Conservation (phyloP, 2,113 vertebrate species). For the Ellobius talpinus region DNA sequence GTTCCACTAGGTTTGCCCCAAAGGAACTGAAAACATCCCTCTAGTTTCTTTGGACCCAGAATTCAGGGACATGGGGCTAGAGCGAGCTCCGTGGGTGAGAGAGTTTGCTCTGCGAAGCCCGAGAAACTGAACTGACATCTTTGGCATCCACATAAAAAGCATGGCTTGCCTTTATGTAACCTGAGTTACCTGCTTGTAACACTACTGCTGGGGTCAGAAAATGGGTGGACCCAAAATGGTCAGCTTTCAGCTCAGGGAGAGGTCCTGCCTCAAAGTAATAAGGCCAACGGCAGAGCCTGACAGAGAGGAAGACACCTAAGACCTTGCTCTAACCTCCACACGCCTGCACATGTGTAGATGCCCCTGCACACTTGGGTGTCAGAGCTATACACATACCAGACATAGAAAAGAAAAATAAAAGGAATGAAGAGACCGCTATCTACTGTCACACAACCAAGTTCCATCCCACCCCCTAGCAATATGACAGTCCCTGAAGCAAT, state of each 20-base stretch:
- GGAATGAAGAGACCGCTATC: too few species aligned
- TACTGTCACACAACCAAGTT: not conserved
- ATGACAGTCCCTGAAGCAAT: not conserved
- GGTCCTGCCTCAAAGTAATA: not conserved
- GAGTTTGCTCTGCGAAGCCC: not conserved
- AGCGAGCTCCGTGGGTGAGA: not conserved
- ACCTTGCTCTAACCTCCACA: not conserved
- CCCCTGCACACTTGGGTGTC: not conserved
- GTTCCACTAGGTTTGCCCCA: slow-evolving; percentile 39
- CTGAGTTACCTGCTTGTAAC: not conserved
- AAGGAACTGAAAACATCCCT: rapidly evolving
- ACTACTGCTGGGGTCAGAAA: not conserved
- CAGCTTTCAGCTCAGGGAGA: not conserved
- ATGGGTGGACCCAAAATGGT: not conserved
- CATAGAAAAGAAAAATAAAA: not conserved
- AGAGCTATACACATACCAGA: not conserved
- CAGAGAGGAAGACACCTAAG: not conserved
- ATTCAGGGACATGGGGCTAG: not conserved
- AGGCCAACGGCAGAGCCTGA: too few species aligned
- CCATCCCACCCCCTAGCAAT: not conserved
- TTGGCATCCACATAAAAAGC: not conserved
- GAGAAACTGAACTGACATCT: not conserved
- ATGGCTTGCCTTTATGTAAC: too few species aligned
- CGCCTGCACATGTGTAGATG: not conserved
- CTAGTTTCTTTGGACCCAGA: not conserved